Evolutionary conservation across 1,140 invertebrate species (phyloP), one percentile per base, ranked within the genome.

Genomic region (Sitodiplosis mosellana): DNA sequence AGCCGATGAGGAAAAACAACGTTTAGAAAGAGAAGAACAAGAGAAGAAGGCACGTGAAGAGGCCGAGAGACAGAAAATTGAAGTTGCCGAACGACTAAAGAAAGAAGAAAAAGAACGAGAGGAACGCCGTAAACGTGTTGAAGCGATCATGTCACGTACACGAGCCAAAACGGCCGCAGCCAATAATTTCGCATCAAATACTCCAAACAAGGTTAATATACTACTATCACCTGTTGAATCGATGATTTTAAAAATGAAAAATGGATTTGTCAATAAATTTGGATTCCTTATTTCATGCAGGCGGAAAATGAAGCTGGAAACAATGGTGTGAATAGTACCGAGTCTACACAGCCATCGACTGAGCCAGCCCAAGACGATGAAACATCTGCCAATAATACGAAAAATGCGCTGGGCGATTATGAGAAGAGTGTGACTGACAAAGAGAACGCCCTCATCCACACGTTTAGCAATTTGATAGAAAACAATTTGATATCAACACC

Each of bases 61-160:
- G 62, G 80, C 78, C 1, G 86, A 87, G 56, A 80, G 76, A 56
- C 73, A 78, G 60, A 74, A 81, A 57, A 66, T 76, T 53, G 82
- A 85, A 64, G 77, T 79, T 54, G 80, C 80, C 51, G 78, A 83
- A 56, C 73, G 76, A 51, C 65, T 84, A 33, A 78, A 79, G 55
- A 78, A 78, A 52, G 83, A 87, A 63, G 84, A 87, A 56, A 81
- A 82, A 59, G 83, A 86, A 56, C 66, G 84, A 52, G 75, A 81
- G 55, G 78, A 76, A 41, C 70, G 83, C 54, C 74, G 81, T 43
- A 83, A 80, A 60, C 70, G 83, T 45, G 83, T 87, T 2, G 83
- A 87, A 64, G 82, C 81, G 41, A 87, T 87, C 52, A 87, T 87
- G 84, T 69, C 75, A 34, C 69, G 84, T 55, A 87, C 84, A 42